These are phyloP conservation scores for Reinhardtius hippoglossoides DNA, from an alignment of 2,113 vertebrate species.

Conservation along the genomic window DNA sequence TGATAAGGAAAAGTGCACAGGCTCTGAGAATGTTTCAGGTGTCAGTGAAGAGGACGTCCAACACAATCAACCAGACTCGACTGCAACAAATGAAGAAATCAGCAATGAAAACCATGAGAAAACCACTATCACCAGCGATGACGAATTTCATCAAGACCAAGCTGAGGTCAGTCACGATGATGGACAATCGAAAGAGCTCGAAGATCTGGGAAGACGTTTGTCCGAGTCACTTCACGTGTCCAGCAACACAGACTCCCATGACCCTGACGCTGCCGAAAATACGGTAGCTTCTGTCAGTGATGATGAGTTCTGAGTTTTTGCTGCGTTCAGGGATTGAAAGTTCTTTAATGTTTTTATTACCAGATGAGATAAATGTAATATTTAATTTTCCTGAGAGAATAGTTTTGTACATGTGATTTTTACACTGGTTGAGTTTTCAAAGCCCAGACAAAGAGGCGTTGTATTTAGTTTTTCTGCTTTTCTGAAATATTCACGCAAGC, in stretches of 20 bases:
- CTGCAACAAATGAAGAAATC: not conserved
- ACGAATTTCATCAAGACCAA: constrained; percentile 26
- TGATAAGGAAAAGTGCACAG: not conserved
- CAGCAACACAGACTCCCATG: constrained; percentile 25
- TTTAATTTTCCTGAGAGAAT: not conserved
- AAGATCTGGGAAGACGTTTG: constrained; percentile 73
- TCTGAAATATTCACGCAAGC: not conserved
- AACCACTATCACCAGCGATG: constrained; percentile 3
- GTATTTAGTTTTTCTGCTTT: not conserved
- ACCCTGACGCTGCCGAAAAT: constrained; percentile 12
- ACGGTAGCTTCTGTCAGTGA: constrained; percentile 59
- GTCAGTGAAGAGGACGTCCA: constrained; percentile 33
- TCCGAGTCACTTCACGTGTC: constrained; percentile 73
- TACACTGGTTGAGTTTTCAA: constrained; percentile 11
- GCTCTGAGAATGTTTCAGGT: constrained; percentile 17
- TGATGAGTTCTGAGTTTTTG: constrained; percentile 75
- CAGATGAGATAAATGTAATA: not conserved
- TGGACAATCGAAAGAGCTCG: constrained; percentile 58
- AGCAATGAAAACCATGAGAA: constrained; percentile 34
- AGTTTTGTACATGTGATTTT: constrained; percentile 17
- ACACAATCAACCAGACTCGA: constrained; percentile 1
- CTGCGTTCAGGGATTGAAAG: constrained; percentile 24
- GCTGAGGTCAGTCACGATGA: constrained; percentile 24
- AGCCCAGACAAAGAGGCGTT: not conserved
- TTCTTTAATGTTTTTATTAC: constrained; percentile 11